Evolutionary conservation across 2,113 vertebrate species (phyloP).

Genomic region (Prolemur simus): DNA sequence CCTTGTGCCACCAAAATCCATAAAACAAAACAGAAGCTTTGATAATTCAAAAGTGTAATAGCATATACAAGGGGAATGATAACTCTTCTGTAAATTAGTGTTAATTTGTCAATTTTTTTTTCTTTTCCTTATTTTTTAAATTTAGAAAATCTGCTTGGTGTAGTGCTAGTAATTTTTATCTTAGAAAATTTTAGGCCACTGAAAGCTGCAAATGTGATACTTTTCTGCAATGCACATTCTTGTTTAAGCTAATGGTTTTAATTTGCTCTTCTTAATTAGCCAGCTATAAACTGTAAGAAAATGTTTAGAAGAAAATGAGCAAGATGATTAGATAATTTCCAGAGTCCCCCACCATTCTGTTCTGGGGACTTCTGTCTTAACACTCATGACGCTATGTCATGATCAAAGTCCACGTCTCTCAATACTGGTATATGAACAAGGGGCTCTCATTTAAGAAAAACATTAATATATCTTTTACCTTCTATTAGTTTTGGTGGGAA

Average conservation of each 20-base stretch:
- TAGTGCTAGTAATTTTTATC: background rate
- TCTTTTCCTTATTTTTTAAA: background rate
- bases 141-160: background rate
- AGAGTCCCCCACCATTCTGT: background rate
- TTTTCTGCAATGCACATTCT: background rate
- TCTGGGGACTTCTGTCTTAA: background rate
- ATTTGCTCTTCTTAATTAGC: slow-evolving; percentile 5
- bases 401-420: background rate
- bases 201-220: background rate
- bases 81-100: background rate
- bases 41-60: background rate
- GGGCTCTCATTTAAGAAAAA: background rate
- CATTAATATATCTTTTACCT: background rate
- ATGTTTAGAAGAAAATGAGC: background rate
- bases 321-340: background rate
- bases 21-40: background rate
- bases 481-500: background rate
- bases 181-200: background rate
- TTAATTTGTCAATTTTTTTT: background rate
- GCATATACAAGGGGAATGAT: background rate
- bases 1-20: background rate
- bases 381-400: background rate
- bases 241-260: background rate
- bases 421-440: background rate
- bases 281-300: background rate